These are phyloP conservation scores for Callipepla californica DNA, from an alignment of 2,113 vertebrate genomes.

Conservation along the genomic window DNA sequence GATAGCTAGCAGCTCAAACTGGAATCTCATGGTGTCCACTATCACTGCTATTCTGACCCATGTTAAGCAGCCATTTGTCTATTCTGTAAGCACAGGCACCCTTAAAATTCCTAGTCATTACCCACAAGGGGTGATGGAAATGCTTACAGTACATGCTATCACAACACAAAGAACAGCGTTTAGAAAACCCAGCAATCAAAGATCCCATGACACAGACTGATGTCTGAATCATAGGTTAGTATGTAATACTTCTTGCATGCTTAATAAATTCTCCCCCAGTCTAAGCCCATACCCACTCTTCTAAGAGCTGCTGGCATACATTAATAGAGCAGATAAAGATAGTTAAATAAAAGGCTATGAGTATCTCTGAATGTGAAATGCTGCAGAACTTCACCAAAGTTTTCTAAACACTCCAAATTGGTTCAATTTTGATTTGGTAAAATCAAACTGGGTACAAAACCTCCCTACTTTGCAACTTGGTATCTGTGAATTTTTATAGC, in stretches of 20 bases:
- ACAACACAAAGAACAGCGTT: neutral
- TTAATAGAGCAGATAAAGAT: slow-evolving; percentile 2
- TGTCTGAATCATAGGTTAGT: neutral
- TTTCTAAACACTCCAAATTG: neutral
- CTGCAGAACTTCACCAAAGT: neutral
- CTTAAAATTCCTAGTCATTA: neutral
- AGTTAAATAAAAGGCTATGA: neutral
- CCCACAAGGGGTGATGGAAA: neutral
- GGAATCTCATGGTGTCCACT: neutral
- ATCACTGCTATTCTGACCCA: neutral
- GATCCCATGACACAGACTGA: neutral
- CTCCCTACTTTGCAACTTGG: neutral
- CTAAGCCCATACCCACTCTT: neutral
- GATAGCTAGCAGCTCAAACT: neutral
- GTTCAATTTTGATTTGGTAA: slow-evolving; percentile 21
- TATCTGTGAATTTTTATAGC: neutral
- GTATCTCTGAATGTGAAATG: neutral
- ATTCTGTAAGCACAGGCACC: neutral
- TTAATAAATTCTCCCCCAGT: slow-evolving; percentile 23
- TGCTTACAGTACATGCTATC: neutral
- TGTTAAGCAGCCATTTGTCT: neutral
- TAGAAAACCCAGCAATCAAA: neutral
- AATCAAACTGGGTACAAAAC: neutral
- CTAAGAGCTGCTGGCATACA: neutral
- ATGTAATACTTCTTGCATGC: neutral